Conservation (phyloP, 2,113 vertebrate genomes). For the Microtus richardsoni region DNA sequence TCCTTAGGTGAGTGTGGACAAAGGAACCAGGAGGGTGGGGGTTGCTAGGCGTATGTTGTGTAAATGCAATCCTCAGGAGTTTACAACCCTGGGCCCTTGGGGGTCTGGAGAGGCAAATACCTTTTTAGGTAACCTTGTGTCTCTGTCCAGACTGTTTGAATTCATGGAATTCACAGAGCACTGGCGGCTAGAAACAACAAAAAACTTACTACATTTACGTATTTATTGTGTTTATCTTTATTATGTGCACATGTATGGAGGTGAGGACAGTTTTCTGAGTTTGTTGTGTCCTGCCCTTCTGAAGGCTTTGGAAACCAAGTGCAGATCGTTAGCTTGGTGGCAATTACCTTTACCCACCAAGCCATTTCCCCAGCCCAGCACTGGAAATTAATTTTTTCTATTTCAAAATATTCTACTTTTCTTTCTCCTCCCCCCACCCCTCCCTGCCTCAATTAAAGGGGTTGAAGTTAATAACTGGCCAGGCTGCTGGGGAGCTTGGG, state of each 20-base stretch:
- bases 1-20: slow-evolving; percentile 76
- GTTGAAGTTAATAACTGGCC: background rate
- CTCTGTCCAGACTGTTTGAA: background rate
- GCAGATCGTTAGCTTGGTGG: no score
- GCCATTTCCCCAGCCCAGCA: background rate
- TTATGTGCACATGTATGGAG: background rate
- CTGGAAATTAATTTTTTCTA: background rate
- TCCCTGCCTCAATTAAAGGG: background rate
- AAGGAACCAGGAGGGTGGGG: background rate
- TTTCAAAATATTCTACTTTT: background rate
- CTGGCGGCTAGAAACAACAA: background rate
- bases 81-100: background rate
- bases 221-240: background rate
- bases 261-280: no score
- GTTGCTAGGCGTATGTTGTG: background rate
- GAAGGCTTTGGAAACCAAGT: background rate
- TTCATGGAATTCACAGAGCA: background rate
- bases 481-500: background rate
- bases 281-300: background rate
- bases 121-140: background rate
- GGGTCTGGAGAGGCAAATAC: background rate
- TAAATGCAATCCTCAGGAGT: background rate
- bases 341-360: background rate
- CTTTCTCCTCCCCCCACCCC: background rate
- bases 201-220: background rate